Evolutionary conservation across 2,797 vertebrate genomes (phyloP).

Genomic region (Sparidentex hasta): DNA sequence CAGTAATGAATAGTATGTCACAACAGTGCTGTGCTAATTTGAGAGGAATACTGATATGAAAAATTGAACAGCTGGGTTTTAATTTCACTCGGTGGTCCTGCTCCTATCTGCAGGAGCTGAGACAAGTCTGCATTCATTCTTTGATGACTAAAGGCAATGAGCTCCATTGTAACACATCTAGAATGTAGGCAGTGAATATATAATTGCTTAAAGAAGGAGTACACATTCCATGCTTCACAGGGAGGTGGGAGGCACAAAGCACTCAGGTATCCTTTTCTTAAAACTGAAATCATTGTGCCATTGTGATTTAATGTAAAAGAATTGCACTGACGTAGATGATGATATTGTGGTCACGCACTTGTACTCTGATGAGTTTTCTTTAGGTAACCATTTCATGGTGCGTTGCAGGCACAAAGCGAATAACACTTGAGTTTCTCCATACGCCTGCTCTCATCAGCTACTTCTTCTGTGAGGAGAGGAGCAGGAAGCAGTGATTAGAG

Average conservation of each 20-base stretch:
- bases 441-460: conserved; percentile 34
- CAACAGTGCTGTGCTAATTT: conserved; percentile 14
- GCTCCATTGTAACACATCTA: background rate
- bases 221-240: background rate
- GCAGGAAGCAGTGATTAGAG: conserved; percentile 63
- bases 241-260: background rate
- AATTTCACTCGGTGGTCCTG: conserved; percentile 13
- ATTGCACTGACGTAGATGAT: background rate
- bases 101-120: background rate
- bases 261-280: background rate
- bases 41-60: conserved; percentile 24
- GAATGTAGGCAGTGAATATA: background rate
- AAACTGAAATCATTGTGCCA: background rate
- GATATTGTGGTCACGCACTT: background rate
- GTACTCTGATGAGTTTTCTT: conserved; percentile 27
- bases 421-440: conserved; percentile 34
- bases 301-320: background rate
- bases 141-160: conserved; percentile 4
- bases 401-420: conserved; percentile 24
- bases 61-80: conserved; percentile 26
- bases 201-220: background rate
- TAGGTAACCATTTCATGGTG: conserved; percentile 21
- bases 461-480: conserved; percentile 51
- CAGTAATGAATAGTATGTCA: background rate
- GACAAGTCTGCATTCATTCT: background rate